These are phyloP conservation scores for Chesias legatella DNA, from an alignment of 2,888 invertebrate genomes.

Conservation along the genomic window DNA sequence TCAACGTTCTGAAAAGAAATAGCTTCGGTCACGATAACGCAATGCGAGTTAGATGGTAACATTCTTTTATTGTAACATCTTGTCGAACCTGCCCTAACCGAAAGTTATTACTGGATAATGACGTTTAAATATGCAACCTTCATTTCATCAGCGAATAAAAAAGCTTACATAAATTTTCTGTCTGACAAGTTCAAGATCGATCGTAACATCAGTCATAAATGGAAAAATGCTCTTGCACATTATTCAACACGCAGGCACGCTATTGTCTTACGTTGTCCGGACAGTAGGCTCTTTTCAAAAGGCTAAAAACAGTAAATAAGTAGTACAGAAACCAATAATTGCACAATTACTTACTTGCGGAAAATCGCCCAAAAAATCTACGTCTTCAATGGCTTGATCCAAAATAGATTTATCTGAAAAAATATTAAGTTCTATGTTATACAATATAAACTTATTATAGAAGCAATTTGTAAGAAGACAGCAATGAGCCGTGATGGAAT, in stretches of 20 bases:
- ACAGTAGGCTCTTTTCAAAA: neutral
- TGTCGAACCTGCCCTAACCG: slow-evolving; percentile 62
- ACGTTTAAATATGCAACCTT: slow-evolving; percentile 56
- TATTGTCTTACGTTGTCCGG: neutral
- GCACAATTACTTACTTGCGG: slow-evolving; percentile 74
- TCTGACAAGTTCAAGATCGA: slow-evolving; percentile 54
- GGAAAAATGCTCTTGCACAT: slow-evolving; percentile 19
- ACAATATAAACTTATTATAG: too few species aligned
- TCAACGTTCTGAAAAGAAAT: slow-evolving; percentile 61
- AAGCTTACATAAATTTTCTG: slow-evolving; percentile 40
- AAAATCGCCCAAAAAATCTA: slow-evolving; percentile 80
- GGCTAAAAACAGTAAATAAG: neutral
- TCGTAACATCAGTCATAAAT: slow-evolving; percentile 13
- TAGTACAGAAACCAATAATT: too few species aligned
- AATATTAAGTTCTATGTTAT: too few species aligned
- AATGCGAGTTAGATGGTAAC: slow-evolving; percentile 63
- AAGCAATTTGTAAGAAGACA: too few species aligned
- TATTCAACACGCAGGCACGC: slow-evolving; percentile 11
- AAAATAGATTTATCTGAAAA: slow-evolving; percentile 85
- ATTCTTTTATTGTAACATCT: slow-evolving; percentile 61
- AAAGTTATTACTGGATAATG: slow-evolving; percentile 56
- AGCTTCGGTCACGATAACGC: slow-evolving; percentile 62
- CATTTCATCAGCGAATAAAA: slow-evolving; percentile 38
- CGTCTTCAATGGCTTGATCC: slow-evolving; percentile 82
- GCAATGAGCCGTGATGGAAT: too few species aligned